phyloP scores from a whole-genome alignment of 1,140 invertebrate genomes.

The Meloidogyne hapla region DNA sequence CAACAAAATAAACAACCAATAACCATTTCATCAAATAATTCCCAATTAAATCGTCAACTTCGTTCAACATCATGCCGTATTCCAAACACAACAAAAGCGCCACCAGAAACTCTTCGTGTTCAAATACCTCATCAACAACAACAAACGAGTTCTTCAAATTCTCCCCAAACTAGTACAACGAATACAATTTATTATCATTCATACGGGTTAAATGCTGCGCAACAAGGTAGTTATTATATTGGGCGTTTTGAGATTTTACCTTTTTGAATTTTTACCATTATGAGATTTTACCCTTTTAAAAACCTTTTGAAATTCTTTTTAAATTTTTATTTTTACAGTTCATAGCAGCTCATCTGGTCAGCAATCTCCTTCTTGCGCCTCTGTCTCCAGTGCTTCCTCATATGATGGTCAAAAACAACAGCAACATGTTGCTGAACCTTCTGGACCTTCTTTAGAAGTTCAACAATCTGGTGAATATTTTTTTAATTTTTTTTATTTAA shows the following conservation, averaged over 20 bases:
- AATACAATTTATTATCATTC: slow-evolving; percentile 43
- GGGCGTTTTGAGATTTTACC: neutral
- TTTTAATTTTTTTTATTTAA: neutral
- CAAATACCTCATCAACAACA: slow-evolving; percentile 26
- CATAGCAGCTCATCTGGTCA: slow-evolving; percentile 33
- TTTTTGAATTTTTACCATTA: neutral
- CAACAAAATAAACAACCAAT: neutral
- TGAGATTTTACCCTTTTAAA: neutral
- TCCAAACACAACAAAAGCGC: slow-evolving; percentile 17
- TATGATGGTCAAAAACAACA: slow-evolving; percentile 34
- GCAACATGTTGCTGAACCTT: neutral
- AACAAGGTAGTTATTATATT: neutral
- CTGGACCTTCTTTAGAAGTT: neutral
- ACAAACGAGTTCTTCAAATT: neutral
- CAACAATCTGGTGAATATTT: neutral
- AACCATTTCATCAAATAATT: slow-evolving; percentile 3
- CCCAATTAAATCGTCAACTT: slow-evolving; percentile 1
- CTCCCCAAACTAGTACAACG: slow-evolving; percentile 30
- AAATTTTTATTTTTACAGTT: neutral
- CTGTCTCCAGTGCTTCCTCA: slow-evolving; percentile 45
- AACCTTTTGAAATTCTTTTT: no score
- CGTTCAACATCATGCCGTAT: slow-evolving; percentile 33
- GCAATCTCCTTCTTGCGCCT: slow-evolving; percentile 43
- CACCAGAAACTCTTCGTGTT: slow-evolving; percentile 32
- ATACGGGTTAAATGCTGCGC: slow-evolving; percentile 12